Conservation (phyloP, 2,888 invertebrate genomes). For the Acleris cristana region DNA sequence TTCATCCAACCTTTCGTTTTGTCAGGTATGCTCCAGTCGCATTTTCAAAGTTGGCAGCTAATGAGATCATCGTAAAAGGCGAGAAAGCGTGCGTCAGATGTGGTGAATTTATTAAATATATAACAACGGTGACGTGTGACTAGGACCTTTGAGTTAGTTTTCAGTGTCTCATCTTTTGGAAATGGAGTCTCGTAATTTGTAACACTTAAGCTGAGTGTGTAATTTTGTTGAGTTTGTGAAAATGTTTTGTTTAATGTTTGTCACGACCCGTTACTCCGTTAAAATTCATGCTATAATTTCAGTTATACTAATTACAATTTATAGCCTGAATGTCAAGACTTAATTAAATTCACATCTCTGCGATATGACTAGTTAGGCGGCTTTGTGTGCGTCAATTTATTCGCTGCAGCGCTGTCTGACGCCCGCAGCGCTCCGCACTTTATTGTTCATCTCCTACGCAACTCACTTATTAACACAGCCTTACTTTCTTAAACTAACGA, state of each 20-base stretch:
- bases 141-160: slow-evolving; percentile 28
- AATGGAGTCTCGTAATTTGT: slow-evolving; percentile 52
- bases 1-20: slow-evolving; percentile 54
- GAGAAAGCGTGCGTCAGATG: slow-evolving; percentile 45
- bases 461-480: slow-evolving; percentile 25
- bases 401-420: slow-evolving; percentile 46
- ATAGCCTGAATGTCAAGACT: slow-evolving; percentile 37
- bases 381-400: slow-evolving; percentile 53
- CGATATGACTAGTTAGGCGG: slow-evolving; percentile 52
- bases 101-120: slow-evolving; percentile 56
- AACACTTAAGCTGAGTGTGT: slow-evolving; percentile 36
- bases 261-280: slow-evolving; percentile 22
- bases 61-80: slow-evolving; percentile 48
- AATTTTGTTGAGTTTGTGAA: slow-evolving; percentile 1
- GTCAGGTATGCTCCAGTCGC: slow-evolving; percentile 61
- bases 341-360: slow-evolving; percentile 47
- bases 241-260: slow-evolving; percentile 11
- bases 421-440: slow-evolving; percentile 36
- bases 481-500: slow-evolving; percentile 38
- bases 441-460: slow-evolving; percentile 37
- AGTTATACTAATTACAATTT: slow-evolving; percentile 25
- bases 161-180: slow-evolving; percentile 53
- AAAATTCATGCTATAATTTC: slow-evolving; percentile 8
- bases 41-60: slow-evolving; percentile 42
- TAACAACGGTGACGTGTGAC: slow-evolving; percentile 48